phyloP scores from a whole-genome alignment of 1,140 invertebrate species.

The Chrysomallon squamiferum region DNA sequence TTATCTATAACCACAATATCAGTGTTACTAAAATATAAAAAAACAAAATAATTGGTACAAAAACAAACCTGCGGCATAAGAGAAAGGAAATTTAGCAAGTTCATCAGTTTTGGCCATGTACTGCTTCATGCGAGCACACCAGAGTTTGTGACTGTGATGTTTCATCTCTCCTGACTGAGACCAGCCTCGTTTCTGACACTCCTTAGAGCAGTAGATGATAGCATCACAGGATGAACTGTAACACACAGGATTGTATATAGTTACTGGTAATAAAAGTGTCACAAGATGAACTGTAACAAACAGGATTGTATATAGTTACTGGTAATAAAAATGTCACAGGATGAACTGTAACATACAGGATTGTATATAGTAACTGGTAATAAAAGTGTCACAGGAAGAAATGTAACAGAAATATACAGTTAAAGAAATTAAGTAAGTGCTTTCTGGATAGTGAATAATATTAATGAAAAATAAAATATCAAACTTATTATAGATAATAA shows the following conservation, averaged over 20 bases:
- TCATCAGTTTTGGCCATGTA: slow-evolving; percentile 5
- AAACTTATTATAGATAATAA: too few relatives aligned
- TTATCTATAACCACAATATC: too few relatives aligned
- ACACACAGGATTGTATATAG: too few relatives aligned
- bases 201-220: not conserved
- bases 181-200: slow-evolving; percentile 7
- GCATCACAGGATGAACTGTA: not conserved
- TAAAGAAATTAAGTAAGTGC: too few relatives aligned
- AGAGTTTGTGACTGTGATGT: slow-evolving; percentile 1
- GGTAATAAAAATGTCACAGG: not conserved
- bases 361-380: too few relatives aligned
- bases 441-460: too few relatives aligned
- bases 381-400: not conserved
- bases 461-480: too few relatives aligned
- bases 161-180: not conserved
- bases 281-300: not conserved
- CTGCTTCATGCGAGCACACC: slow-evolving; percentile 3
- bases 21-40: too few relatives aligned
- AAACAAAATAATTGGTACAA: too few relatives aligned
- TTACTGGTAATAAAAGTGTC: not conserved
- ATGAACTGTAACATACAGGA: not conserved
- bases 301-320: too few relatives aligned
- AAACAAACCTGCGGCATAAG: not conserved
- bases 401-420: too few relatives aligned
- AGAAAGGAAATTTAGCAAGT: slow-evolving; percentile 4